Conservation (phyloP, 2,888 invertebrate species). For the Merodon equestris region DNA sequence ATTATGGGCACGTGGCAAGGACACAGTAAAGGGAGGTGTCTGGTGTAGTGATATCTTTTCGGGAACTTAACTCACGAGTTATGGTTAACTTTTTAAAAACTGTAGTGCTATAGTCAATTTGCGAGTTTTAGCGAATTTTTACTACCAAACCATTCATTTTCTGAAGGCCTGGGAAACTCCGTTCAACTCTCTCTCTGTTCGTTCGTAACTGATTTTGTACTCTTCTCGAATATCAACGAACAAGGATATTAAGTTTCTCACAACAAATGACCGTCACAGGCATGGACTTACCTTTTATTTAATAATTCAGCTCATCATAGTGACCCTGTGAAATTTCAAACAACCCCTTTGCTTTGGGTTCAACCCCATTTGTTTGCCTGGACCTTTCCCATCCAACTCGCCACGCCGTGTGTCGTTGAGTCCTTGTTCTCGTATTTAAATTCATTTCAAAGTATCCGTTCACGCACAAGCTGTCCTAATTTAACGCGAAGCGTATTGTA, state of each 20-base stretch:
- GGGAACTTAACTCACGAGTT: too few relatives aligned
- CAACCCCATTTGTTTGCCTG: slow-evolving; percentile 51
- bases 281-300: slow-evolving; percentile 15
- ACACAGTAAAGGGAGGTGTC: too few relatives aligned
- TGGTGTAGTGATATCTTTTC: too few relatives aligned
- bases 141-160: too few relatives aligned
- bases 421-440: slow-evolving; percentile 24
- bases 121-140: too few relatives aligned
- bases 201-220: too few relatives aligned
- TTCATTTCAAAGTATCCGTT: slow-evolving; percentile 25
- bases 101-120: too few relatives aligned
- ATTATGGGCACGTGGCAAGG: not conserved
- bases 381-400: slow-evolving; percentile 41
- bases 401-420: slow-evolving; percentile 21
- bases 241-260: slow-evolving; percentile 2
- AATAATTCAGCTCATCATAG: slow-evolving; percentile 34
- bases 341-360: slow-evolving; percentile 27
- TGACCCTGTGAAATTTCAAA: slow-evolving; percentile 60
- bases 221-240: too few relatives aligned
- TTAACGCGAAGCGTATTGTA: slow-evolving; percentile 34
- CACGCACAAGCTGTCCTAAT: slow-evolving; percentile 46
- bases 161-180: too few relatives aligned
- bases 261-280: slow-evolving; percentile 50
- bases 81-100: too few relatives aligned
- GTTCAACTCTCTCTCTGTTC: too few relatives aligned